Base-by-base conservation (phyloP, 2,888 invertebrate genomes). In the Masnerella sp. region DNA sequence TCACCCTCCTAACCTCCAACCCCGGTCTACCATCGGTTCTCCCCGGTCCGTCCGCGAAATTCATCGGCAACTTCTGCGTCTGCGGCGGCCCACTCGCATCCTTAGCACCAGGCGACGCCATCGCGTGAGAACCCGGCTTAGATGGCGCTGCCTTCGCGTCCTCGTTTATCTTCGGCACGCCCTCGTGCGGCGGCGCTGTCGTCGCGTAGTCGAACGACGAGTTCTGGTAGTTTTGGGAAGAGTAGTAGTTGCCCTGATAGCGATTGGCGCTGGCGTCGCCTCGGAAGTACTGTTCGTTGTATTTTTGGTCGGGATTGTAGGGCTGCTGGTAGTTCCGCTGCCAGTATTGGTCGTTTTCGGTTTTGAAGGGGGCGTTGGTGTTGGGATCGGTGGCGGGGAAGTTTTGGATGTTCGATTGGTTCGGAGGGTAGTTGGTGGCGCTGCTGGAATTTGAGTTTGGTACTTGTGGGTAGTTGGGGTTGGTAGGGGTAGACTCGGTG, bases 201-300 rank as follows among this genome's bases (percentile, higher is more conserved):
- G 47, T 38, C 15, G 79, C 75, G 38, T 82, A 81, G 49, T 84
- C 82, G 34, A 83, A 83, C 22, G 78, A 76, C 32, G 84, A 80
- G 68, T 79, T 83, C 14, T 78, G 77, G 68, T 83, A 83, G 61
- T 78, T 81, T 36, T 81, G 82, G 8, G 79, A 59, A 3, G 79
- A 77, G 17, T 78, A 81, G 76, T 90, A 90, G 25, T 86, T 87
- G 20, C 80, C 85, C 51, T 85, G 86, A 71, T 90, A 90, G 11
- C 90, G 90, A 12, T 40, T 45, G 80, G 79, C 62, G 20, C 78
- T 79, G 0, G 82, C 74, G 36, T 86, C 84, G 14, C 81, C 84
- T 11, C 82, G 79, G 49, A 82, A 85, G 62, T 84, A 86, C 4
- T 81, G 71, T 71, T 87, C 85, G 32, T 78, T 80, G 59, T 81